A percentile compares a stretch with the other conserved stretches of the same genome.
Conservation (phyloP, 2,113 vertebrate genomes). For the Nipponia nippon region DNA sequence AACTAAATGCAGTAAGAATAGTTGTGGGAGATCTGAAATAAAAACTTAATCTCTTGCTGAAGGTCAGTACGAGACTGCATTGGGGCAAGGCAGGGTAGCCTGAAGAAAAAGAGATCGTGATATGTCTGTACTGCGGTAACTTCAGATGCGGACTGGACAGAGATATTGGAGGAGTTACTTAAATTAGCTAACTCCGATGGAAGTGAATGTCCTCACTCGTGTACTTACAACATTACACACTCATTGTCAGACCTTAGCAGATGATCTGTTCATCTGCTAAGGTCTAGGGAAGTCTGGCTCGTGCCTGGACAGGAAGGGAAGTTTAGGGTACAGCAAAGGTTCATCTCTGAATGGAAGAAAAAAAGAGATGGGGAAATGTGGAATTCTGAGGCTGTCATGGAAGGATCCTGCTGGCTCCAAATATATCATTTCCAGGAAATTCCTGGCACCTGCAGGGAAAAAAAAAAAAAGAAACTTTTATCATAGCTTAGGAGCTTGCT, state of each 20-base stretch:
- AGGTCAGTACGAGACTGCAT: neutral
- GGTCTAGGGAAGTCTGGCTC: neutral
- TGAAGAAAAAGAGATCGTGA: neutral
- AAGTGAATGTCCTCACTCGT: neutral
- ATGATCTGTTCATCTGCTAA: neutral
- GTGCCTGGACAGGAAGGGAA: neutral
- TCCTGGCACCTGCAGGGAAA: neutral
- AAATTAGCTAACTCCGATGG: neutral
- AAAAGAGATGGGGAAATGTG: neutral
- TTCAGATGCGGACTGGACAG: neutral
- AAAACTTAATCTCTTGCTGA: neutral
- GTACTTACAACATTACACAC: neutral
- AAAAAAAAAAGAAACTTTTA: neutral
- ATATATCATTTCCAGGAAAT: neutral
- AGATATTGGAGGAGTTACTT: neutral
- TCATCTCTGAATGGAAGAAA: neutral
- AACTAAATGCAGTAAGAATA: neutral
- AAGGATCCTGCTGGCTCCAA: neutral
- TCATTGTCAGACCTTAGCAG: neutral
- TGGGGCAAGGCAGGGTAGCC: neutral
- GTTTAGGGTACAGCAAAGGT: neutral
- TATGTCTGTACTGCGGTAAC: neutral
- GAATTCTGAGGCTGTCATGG: neutral
- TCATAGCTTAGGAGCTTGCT: neutral
- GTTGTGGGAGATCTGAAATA: neutral